Percentiles rank a stretch among this genome's conserved stretches.
These are phyloP conservation scores for Pyrochroa serraticornis DNA, from an alignment of 2,888 invertebrate species.

Conservation along the genomic window DNA sequence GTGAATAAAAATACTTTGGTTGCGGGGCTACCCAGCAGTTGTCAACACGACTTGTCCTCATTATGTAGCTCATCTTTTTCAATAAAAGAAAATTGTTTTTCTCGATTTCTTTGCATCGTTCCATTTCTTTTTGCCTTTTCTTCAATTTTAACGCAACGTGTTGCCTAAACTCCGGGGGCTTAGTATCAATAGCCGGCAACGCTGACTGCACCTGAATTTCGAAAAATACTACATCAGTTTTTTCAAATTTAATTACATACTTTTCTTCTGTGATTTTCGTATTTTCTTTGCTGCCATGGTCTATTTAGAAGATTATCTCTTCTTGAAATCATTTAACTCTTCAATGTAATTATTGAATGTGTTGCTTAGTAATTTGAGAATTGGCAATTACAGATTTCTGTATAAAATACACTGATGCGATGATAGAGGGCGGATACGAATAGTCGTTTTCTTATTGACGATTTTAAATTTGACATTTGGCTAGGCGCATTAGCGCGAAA, in stretches of 20 bases:
- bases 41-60: slow-evolving; percentile 70
- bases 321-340: slow-evolving; percentile 67
- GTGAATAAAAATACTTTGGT: slow-evolving; percentile 60
- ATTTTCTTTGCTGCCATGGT: slow-evolving; percentile 74
- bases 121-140: slow-evolving; percentile 71
- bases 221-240: too few relatives aligned
- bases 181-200: slow-evolving; percentile 70
- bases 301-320: slow-evolving; percentile 72
- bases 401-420: background rate
- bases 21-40: slow-evolving; percentile 70
- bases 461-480: too few relatives aligned
- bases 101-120: slow-evolving; percentile 69
- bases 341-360: background rate
- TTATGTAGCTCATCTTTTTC: slow-evolving; percentile 70
- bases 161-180: slow-evolving; percentile 66
- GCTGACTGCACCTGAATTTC: slow-evolving; percentile 66
- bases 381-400: too few relatives aligned
- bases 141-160: slow-evolving; percentile 74
- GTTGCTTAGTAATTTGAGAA: slow-evolving; percentile 10
- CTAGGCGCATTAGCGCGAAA: too few relatives aligned
- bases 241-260: slow-evolving; percentile 57
- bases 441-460: too few relatives aligned
- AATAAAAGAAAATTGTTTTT: slow-evolving; percentile 72
- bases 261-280: slow-evolving; percentile 72
- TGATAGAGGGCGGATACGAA: background rate